Base-by-base conservation (phyloP, 2,888 invertebrate genomes). In the Furcula furcula region DNA sequence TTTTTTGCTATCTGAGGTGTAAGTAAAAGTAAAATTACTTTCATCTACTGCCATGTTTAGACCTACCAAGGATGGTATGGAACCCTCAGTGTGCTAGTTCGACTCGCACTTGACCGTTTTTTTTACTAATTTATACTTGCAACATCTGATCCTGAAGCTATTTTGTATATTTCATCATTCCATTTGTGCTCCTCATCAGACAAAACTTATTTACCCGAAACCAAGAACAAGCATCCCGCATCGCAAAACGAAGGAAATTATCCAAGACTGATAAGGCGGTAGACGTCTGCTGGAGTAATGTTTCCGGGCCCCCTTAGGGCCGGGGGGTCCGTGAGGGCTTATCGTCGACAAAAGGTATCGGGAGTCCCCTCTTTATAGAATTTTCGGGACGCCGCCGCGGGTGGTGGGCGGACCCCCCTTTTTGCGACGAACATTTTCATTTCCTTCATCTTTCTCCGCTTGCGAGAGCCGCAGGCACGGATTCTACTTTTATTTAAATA, bases 381-480 rank as follows among this genome's bases (percentile, higher is more conserved):
- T 87, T 86, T 87, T 86, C 81, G 85, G 78, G 77, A 66, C 67
- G 65, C 55, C 63, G 55, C 57, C 65, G 59, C 64, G 66, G 59
- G 71, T 49, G 59, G 64, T 59, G 55, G 54, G 55, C 37, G 40
- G 30, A 18, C 57, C 79, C 85, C 85, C 87, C 83, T 84, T 87
- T 87, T 86, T 86, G 87, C 85, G 76, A 80, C 82, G 87, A 84
- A 86, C 87, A 85, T 85, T 87, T 87, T 88, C 87, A 88, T 88
- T 88, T 88, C 87, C 87, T 88, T 87, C 87, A 88, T 87, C 87
- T 88, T 88, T 88, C 85, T 78, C 85, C 77, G 83, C 82, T 79
- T 75, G 76, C 73, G 77, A 77, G 71, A 71, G 49, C 28, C 43
- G 13, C 67, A 64, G 81, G 65, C 65, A 34, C 54, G 84, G 42